These are phyloP conservation scores for Agapostemon virescens DNA, from an alignment of 2,888 invertebrate species.

Conservation along the genomic window DNA sequence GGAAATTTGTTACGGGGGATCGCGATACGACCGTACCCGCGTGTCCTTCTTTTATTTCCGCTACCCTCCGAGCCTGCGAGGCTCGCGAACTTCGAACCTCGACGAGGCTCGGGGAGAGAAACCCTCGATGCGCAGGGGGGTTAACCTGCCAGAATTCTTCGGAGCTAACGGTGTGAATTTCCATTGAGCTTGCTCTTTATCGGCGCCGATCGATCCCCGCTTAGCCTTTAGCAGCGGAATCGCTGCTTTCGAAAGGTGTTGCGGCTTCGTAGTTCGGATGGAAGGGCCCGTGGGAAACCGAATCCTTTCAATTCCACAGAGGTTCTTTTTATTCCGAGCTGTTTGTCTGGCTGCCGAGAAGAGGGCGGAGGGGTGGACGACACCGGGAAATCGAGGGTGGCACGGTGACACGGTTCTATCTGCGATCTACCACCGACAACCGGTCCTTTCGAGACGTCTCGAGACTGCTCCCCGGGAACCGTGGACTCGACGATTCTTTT, in stretches of 20 bases:
- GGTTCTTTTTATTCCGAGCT: constrained; percentile 14
- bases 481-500: neutral
- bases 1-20: constrained; percentile 54
- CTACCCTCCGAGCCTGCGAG: neutral
- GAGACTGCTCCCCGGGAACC: neutral
- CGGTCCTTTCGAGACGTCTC: neutral
- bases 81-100: neutral
- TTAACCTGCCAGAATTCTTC: constrained; percentile 29
- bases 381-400: neutral
- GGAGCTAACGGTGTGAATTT: constrained; percentile 41
- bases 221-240: constrained; percentile 29
- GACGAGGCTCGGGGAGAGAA: neutral
- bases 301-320: constrained; percentile 37
- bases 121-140: neutral
- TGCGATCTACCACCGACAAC: neutral
- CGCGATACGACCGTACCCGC: too few species aligned
- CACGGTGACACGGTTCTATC: neutral
- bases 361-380: neutral
- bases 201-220: constrained; percentile 42
- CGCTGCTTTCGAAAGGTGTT: constrained; percentile 25
- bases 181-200: constrained; percentile 35
- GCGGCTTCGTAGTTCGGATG: constrained; percentile 27
- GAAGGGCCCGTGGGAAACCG: constrained; percentile 16
- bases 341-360: constrained; percentile 3
- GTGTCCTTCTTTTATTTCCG: constrained; percentile 13